These are phyloP conservation scores for Ctenosaura bakeri DNA, from an alignment of 2,797 vertebrate genomes.

Conservation along the genomic window DNA sequence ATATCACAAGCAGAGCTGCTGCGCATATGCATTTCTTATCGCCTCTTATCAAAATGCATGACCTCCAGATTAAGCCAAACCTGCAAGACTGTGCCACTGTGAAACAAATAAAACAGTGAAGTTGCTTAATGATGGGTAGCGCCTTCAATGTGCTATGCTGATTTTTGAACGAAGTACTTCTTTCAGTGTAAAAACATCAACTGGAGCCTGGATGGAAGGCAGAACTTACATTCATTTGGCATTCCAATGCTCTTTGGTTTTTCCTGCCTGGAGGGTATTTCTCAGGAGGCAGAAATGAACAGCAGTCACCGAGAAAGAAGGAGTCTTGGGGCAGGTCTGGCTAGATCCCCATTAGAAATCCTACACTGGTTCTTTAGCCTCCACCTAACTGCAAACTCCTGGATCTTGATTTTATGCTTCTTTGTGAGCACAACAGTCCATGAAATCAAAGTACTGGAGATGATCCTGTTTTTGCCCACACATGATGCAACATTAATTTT, in stretches of 20 bases:
- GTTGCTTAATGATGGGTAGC: background rate
- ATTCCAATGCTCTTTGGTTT: background rate
- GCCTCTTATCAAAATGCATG: slow-evolving; percentile 34
- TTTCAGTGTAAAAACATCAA: background rate
- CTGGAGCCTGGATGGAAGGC: background rate
- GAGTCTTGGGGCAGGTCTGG: slow-evolving; percentile 26
- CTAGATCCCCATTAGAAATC: slow-evolving; percentile 53
- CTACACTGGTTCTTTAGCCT: slow-evolving; percentile 52
- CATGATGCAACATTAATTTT: slow-evolving; percentile 67
- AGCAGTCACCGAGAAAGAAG: background rate
- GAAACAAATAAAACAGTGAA: slow-evolving; percentile 3
- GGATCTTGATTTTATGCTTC: slow-evolving; percentile 78
- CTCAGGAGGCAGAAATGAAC: background rate
- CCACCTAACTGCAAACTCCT: slow-evolving; percentile 47
- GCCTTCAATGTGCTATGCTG: background rate
- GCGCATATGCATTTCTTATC: slow-evolving; percentile 28
- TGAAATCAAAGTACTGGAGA: slow-evolving; percentile 70
- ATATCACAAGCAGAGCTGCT: slow-evolving; percentile 54
- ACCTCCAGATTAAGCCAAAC: slow-evolving; percentile 43
- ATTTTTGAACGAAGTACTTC: background rate
- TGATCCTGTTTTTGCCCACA: slow-evolving; percentile 65
- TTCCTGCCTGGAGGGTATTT: background rate
- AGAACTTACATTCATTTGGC: background rate
- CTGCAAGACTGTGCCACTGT: background rate
- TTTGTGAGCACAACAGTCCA: slow-evolving; percentile 78